Evolutionary conservation across 2,797 vertebrate species (phyloP).

Genomic region (Allobates femoralis): DNA sequence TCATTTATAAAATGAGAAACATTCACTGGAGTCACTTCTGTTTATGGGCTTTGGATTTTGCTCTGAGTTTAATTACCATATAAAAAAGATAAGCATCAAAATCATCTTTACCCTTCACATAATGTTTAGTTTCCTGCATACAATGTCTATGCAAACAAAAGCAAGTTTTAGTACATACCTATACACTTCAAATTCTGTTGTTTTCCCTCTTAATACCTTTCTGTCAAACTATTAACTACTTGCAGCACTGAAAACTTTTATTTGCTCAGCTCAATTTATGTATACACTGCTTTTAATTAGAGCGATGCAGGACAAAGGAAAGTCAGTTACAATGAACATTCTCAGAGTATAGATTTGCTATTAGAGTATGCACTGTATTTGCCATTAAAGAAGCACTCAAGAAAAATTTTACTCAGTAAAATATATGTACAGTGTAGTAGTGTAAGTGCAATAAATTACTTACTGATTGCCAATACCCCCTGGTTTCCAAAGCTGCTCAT

Average conservation of each 20-base stretch:
- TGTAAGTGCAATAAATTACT: no score
- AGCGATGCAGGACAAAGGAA: not conserved
- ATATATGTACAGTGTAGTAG: no score
- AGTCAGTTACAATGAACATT: not conserved
- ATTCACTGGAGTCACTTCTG: slow-evolving; percentile 30
- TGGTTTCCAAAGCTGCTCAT: no score
- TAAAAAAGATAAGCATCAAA: slow-evolving; percentile 54
- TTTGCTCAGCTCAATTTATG: slow-evolving; percentile 2
- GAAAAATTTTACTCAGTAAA: no score
- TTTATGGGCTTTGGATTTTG: slow-evolving; percentile 40
- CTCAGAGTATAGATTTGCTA: not conserved
- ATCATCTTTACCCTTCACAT: slow-evolving; percentile 46
- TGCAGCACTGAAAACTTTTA: not conserved
- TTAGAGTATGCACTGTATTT: not conserved
- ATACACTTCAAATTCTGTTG: not conserved
- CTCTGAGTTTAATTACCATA: slow-evolving; percentile 44
- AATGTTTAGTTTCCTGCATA: slow-evolving; percentile 39
- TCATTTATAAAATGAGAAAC: slow-evolving; percentile 41
- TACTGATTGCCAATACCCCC: no score
- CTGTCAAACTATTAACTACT: slow-evolving; percentile 15
- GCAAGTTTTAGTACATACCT: not conserved
- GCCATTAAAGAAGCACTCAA: not conserved
- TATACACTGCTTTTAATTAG: not conserved
- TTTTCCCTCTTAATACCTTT: not conserved
- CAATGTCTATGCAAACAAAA: slow-evolving; percentile 31